phyloP scores from a whole-genome alignment of 2,888 invertebrate species.

The Epinotia brunnichana region DNA sequence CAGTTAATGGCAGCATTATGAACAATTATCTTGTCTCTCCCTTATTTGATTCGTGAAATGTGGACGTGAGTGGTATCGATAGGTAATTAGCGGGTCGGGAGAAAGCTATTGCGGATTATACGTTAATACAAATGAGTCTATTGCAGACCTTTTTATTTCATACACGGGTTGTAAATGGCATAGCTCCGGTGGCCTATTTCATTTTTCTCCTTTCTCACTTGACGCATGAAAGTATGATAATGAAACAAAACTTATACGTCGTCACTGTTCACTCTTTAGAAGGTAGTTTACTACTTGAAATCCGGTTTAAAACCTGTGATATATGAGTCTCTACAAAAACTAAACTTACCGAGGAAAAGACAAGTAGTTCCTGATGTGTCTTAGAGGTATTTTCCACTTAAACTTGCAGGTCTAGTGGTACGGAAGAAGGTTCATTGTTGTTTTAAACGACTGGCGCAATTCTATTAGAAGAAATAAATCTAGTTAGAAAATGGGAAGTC shows the following conservation, averaged over 20 bases:
- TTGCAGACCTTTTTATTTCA: constrained; percentile 19
- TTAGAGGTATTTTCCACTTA: constrained; percentile 65
- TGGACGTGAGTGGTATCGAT: constrained; percentile 46
- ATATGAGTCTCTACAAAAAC: constrained; percentile 27
- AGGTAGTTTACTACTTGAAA: constrained; percentile 15
- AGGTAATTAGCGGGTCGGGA: constrained; percentile 59
- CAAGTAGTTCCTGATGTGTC: constrained; percentile 47
- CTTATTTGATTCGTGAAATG: constrained; percentile 49
- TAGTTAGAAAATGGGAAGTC: constrained; percentile 82
- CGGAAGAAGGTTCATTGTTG: constrained; percentile 64
- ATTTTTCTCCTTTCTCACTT: constrained; percentile 4
- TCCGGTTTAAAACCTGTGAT: constrained; percentile 17
- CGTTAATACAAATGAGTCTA: constrained; percentile 34
- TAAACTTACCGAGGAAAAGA: constrained; percentile 29
- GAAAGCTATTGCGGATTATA: constrained; percentile 60
- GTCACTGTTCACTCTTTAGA: not conserved
- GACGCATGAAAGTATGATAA: not conserved
- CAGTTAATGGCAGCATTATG: constrained; percentile 51
- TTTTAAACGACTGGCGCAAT: constrained; percentile 57
- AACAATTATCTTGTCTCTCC: constrained; percentile 59
- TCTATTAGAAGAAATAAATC: constrained; percentile 70
- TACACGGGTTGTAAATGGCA: constrained; percentile 20
- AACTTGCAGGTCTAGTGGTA: constrained; percentile 51
- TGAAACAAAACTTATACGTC: not conserved
- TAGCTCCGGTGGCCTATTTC: constrained; percentile 7